These are phyloP conservation scores for Stercorarius parasiticus DNA, from an alignment of 2,113 vertebrate genomes.

Conservation along the genomic window DNA sequence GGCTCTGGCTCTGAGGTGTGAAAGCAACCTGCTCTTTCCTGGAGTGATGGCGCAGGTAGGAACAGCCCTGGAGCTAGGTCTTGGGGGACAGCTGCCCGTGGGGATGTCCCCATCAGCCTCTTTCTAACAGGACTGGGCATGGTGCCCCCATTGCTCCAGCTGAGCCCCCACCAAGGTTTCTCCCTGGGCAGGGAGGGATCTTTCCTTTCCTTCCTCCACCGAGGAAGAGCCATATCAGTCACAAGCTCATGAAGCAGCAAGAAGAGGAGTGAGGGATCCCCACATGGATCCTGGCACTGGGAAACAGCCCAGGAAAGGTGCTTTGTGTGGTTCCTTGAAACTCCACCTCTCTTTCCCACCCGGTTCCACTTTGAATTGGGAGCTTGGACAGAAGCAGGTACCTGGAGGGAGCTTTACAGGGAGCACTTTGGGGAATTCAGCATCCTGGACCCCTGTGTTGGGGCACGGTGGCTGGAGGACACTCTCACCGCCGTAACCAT, in stretches of 20 bases:
- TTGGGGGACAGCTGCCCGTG: fast-evolving
- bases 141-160: neutral
- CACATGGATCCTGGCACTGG: neutral
- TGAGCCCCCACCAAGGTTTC: neutral
- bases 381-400: neutral
- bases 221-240: neutral
- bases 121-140: neutral
- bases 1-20: fast-evolving
- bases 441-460: fast-evolving
- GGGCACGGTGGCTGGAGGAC: fast-evolving
- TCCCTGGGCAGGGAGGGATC: neutral
- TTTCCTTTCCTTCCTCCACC: neutral
- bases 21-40: neutral
- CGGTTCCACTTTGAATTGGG: neutral
- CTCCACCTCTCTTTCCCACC: neutral
- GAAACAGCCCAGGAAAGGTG: neutral
- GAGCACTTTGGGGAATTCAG: neutral
- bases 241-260: neutral
- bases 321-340: neutral
- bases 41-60: fast-evolving
- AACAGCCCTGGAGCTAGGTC: neutral
- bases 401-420: neutral
- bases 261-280: neutral
- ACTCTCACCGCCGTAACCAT: neutral
- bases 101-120: neutral